phyloP scores from a whole-genome alignment of 2,113 vertebrate species.

The Oostethus manadensis region DNA sequence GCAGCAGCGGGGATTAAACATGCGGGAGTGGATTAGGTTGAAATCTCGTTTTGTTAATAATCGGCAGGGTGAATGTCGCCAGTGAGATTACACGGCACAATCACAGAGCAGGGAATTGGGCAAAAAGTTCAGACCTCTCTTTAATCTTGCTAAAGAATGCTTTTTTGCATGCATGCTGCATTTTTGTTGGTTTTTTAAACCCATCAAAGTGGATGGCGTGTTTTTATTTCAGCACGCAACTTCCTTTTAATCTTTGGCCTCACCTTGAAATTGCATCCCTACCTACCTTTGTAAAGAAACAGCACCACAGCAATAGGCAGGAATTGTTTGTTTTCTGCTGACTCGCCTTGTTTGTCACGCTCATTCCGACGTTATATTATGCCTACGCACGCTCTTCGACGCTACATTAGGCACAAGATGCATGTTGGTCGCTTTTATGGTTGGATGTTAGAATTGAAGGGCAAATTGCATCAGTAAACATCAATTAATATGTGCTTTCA shows the following conservation, averaged over 20 bases:
- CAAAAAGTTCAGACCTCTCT: neutral
- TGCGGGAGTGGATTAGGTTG: conserved; percentile 37
- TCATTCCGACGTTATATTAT: neutral
- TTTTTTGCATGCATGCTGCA: too few relatives aligned
- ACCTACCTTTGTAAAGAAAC: conserved; percentile 22
- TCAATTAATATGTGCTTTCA: too few relatives aligned
- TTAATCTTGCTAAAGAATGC: too few relatives aligned
- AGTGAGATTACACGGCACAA: conserved; percentile 21
- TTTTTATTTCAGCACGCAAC: neutral
- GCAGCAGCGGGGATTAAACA: conserved; percentile 36
- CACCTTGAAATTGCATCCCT: neutral
- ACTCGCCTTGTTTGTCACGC: conserved; percentile 36
- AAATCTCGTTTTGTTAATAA: conserved; percentile 40
- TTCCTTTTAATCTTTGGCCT: conserved; percentile 22
- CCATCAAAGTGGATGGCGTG: neutral
- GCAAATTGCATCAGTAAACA: too few relatives aligned
- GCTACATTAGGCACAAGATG: conserved; percentile 13
- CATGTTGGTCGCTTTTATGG: neutral
- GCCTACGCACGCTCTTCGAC: conserved; percentile 13
- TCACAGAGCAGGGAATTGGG: neutral
- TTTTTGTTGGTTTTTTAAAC: neutral
- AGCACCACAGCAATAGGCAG: conserved; percentile 9
- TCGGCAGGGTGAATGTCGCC: conserved; percentile 25
- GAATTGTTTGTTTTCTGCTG: conserved; percentile 31
- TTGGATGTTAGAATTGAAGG: too few relatives aligned